Conservation (phyloP, 2,113 vertebrate genomes). For the Tonatia bakeri region DNA sequence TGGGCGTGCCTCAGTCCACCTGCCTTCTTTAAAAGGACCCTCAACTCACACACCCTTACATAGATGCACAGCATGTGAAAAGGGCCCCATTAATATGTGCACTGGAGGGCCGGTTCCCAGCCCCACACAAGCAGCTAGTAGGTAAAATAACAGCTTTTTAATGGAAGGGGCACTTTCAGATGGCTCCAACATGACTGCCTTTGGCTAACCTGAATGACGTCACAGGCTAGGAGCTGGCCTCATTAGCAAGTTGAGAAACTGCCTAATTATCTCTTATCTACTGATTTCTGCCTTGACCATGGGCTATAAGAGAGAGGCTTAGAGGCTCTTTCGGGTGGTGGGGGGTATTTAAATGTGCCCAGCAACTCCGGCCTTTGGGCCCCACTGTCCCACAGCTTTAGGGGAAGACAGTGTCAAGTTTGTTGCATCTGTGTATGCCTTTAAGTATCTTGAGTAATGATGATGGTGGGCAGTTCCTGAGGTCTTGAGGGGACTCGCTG, state of each 20-base stretch:
- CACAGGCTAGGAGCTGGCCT: slow-evolving; percentile 68
- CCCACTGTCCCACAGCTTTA: not conserved
- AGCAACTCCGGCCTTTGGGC: not conserved
- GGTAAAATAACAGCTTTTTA: not conserved
- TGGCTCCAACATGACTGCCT: slow-evolving; percentile 36
- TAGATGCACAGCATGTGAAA: not conserved
- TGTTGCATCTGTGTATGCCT: not conserved
- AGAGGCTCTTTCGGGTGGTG: not conserved
- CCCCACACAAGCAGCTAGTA: not conserved
- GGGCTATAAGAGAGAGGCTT: not conserved
- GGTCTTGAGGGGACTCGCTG: not conserved
- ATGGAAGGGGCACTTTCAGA: slow-evolving; percentile 60
- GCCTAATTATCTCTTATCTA: not conserved
- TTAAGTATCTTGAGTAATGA: not conserved
- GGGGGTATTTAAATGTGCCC: not conserved
- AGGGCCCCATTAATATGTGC: not conserved
- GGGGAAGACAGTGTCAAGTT: not conserved
- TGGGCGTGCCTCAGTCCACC: not conserved
- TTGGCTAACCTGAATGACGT: slow-evolving; percentile 71
- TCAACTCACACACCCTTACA: not conserved
- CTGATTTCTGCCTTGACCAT: not conserved
- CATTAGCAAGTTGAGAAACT: slow-evolving; percentile 49
- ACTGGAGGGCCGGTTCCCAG: not conserved
- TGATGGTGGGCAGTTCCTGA: not conserved
- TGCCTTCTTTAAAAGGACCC: not conserved